Evolutionary conservation across 1,140 invertebrate genomes (phyloP), one percentile per base, ranked within the genome.

Genomic region (Brachionus paranguensis): DNA sequence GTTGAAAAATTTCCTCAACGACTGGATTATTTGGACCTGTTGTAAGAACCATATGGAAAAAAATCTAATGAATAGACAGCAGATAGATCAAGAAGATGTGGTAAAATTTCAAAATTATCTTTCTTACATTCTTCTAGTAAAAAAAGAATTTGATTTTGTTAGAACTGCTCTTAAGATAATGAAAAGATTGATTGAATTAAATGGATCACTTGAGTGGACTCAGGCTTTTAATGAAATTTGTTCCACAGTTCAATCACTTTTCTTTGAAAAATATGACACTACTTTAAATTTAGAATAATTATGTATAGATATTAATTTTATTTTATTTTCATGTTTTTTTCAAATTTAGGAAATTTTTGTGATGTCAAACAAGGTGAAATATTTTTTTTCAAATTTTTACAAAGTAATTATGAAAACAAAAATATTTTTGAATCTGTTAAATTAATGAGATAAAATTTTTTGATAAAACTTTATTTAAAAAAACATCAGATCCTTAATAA

Each of bases 141-240:
- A 64, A 60, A 60, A 47, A 27, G 78, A 81, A 29, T 64, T 81
- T n/a, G 53, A 81, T 29, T 29, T 45, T 24, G 14, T 81, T 8
- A 60, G 53, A 43, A 17, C 37, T n/a, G 8, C 8, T 11, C 29
- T 81, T 1, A 60, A 68, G 53, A 81, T 81, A 24, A 29, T 60
- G n/a, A 81, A 81, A 68, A 37, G 53, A 47, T 29, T 81, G 20
- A 47, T 81, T 45, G 10, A n/a, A 81, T 41, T 45, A 17, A 43
- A 64, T 68, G 78, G 78, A 12, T 81, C 78, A n/a, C 33, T 45
- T 81, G 78, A 81, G 41, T 81, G 78, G 78, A 60, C 43, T 11
- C 12, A 68, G 33, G 33, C 27, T 45, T 68, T 33, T 47, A 81
- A 81, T 27, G 53, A 81, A 14, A 20, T 81, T 27, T 45, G 33